These are phyloP conservation scores for Ardeotis arabs DNA, from an alignment of 2,113 vertebrate species.

Conservation along the genomic window DNA sequence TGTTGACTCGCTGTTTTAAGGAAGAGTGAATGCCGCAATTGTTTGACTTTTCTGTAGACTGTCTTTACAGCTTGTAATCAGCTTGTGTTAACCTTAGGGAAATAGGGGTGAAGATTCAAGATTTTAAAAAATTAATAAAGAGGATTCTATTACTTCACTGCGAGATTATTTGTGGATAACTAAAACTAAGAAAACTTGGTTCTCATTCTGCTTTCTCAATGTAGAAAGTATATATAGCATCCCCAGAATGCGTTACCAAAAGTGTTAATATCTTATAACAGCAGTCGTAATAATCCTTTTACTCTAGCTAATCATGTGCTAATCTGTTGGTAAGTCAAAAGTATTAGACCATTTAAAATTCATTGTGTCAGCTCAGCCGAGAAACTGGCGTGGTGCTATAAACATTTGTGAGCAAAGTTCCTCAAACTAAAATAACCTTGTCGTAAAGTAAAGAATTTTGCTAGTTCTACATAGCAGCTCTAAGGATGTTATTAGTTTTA, in stretches of 20 bases:
- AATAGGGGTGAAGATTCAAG: neutral
- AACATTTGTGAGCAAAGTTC: constrained; percentile 62
- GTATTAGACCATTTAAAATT: constrained; percentile 77
- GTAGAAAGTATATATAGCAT: constrained; percentile 7
- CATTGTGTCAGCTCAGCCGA: constrained; percentile 72
- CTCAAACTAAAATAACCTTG: constrained; percentile 67
- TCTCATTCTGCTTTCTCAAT: neutral
- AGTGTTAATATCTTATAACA: constrained; percentile 78
- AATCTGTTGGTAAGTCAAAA: constrained; percentile 78
- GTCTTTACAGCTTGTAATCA: neutral
- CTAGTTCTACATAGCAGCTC: constrained; percentile 47
- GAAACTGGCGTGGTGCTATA: constrained; percentile 65
- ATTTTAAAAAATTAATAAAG: neutral
- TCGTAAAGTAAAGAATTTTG: constrained; percentile 62
- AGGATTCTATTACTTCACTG: neutral
- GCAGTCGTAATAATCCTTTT: constrained; percentile 77
- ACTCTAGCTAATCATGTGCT: constrained; percentile 76
- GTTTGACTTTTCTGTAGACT: neutral
- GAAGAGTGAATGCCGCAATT: constrained; percentile 37
- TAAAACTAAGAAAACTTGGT: neutral
- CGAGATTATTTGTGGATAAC: neutral
- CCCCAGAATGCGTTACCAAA: constrained; percentile 64
- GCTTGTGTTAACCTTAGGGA: neutral
- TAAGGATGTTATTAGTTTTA: constrained; percentile 56
- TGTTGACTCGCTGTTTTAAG: constrained; percentile 4